Evolutionary conservation across 2,113 vertebrate genomes (phyloP).

Genomic region (Lathamus discolor): DNA sequence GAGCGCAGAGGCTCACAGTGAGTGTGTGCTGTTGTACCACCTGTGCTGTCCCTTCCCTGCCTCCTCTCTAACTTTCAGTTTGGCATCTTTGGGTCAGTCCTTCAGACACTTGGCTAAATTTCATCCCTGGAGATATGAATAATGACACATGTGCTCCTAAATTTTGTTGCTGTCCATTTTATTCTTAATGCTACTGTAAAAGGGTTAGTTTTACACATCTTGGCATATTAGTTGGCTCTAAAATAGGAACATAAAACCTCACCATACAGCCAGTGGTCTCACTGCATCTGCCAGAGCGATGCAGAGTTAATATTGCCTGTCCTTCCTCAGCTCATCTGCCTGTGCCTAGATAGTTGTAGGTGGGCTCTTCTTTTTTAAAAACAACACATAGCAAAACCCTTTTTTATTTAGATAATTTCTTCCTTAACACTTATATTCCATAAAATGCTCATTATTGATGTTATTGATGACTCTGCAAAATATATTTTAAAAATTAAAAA

Average conservation of each 20-base stretch:
- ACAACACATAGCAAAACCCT: neutral
- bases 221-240: neutral
- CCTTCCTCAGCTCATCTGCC: neutral
- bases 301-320: neutral
- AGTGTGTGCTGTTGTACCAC: neutral
- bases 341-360: neutral
- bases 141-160: neutral
- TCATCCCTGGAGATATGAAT: neutral
- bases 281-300: neutral
- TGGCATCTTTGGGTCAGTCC: neutral
- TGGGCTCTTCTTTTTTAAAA: neutral
- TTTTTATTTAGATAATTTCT: neutral
- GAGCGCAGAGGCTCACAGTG: neutral
- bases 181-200: neutral
- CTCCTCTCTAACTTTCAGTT: neutral
- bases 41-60: neutral
- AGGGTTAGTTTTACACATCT: neutral
- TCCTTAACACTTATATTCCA: neutral
- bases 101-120: neutral
- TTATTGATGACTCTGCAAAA: neutral
- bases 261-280: neutral
- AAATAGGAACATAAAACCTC: constrained; percentile 7
- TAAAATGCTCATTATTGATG: neutral
- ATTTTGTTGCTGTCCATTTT: neutral
- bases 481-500: neutral